Evolutionary conservation across 2,888 invertebrate species (phyloP), one percentile per base, ranked within the genome.

Genomic region (Xanthorhoe designata): DNA sequence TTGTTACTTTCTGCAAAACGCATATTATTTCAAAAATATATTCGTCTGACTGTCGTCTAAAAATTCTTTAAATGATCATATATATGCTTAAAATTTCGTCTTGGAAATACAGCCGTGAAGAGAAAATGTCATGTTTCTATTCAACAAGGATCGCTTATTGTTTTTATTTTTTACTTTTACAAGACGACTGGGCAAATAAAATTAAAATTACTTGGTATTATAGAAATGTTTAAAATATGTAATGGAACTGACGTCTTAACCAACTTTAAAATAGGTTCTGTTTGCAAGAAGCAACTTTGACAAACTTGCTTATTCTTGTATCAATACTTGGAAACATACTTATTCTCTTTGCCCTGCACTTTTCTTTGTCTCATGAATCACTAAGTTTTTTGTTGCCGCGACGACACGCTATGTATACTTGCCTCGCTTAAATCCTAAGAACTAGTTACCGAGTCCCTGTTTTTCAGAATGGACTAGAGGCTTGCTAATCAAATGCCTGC

Each of bases 311-410:
- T 47, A 47, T 47, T 47, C 17, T 17, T 17, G 47, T 17, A 47
- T 47, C 35, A 13, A 58, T 52, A 59, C 18, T 59, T 59, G 29
- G 19, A 47, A 24, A 38, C n/a, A 0, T 13, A 50, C 19, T 58
- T 51, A 59, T 57, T 32, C 58, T 18, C 38, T 59, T 59, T 51
- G 50, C 24, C 42, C 51, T 38, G 51, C 6, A 51, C 18, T 54
- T 59, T 42, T 38, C 51, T 59, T 59, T 59, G 51, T 51, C 51
- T 51, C 29, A 32, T 59, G 58, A 58, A 58, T 59, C 50, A 19
- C 38, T 6, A 42, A 59, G 58, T 58, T 18, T 50, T 35, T 50
- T 35, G 51, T 5, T 38, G 51, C 19, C 2, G 10, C 38, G 42
- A 42, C 51, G 38, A 8, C 42, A 24, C 50, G 50, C 35, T 17